Evolutionary conservation across 2,888 invertebrate species (phyloP).

Genomic region (Amorpha juglandis): DNA sequence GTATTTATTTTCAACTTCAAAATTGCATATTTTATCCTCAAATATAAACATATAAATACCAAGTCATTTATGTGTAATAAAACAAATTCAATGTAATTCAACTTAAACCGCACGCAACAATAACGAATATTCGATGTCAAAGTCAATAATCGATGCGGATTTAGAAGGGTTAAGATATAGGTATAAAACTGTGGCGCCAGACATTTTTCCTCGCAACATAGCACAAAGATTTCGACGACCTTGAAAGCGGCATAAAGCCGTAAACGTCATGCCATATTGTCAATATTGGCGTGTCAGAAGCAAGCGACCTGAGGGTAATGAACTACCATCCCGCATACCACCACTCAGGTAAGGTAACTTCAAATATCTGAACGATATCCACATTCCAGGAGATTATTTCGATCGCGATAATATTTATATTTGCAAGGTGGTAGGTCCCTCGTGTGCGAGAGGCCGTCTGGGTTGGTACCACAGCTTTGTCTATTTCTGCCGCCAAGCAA

Average conservation of each 20-base stretch:
- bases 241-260: conserved; percentile 48
- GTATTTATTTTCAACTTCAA: neutral
- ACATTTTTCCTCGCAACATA: conserved; percentile 43
- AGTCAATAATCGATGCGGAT: conserved; percentile 30
- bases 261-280: conserved; percentile 60
- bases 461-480: no score
- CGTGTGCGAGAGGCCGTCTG: no score
- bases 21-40: conserved; percentile 6
- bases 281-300: conserved; percentile 58
- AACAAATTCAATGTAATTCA: conserved; percentile 13
- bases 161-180: conserved; percentile 37
- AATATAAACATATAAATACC: conserved; percentile 23
- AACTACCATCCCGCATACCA: conserved; percentile 54
- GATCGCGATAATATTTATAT: neutral
- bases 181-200: conserved; percentile 37
- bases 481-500: no score
- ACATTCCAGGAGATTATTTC: conserved; percentile 20
- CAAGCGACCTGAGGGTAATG: conserved; percentile 55
- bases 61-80: conserved; percentile 3
- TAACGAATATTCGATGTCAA: conserved; percentile 36
- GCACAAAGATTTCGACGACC: conserved; percentile 37
- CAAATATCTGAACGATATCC: conserved; percentile 9
- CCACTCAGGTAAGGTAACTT: conserved; percentile 53
- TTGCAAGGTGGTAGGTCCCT: no score
- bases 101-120: conserved; percentile 15